Conservation (phyloP, 2,888 invertebrate species). For the Eupithecia subfuscata region DNA sequence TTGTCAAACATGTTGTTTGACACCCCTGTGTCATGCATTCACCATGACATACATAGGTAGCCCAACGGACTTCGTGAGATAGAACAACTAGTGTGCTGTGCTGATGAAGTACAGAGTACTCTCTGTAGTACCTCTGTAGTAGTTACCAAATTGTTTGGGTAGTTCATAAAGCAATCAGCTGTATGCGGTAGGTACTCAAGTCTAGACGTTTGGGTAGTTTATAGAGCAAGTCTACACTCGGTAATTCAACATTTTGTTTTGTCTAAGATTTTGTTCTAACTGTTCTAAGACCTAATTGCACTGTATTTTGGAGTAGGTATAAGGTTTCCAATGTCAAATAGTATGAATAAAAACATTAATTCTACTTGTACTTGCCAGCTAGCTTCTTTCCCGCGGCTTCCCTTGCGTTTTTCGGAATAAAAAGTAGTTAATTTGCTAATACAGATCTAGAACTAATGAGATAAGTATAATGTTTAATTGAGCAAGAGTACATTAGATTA, state of each 20-base stretch:
- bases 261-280: slow-evolving; percentile 44
- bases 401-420: not conserved
- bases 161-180: not conserved
- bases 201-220: not conserved
- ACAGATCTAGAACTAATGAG: too few species aligned
- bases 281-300: slow-evolving; percentile 6
- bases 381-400: not conserved
- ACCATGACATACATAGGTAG: too few species aligned
- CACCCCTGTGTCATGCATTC: too few species aligned
- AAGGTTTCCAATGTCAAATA: slow-evolving; percentile 19
- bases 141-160: too few species aligned
- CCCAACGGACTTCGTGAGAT: too few species aligned
- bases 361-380: not conserved
- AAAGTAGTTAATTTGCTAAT: too few species aligned
- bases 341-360: not conserved
- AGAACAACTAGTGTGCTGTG: too few species aligned
- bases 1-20: too few species aligned
- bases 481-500: too few species aligned
- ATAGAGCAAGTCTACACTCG: slow-evolving; percentile 1
- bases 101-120: too few species aligned
- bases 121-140: too few species aligned
- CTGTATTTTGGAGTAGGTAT: slow-evolving; percentile 12
- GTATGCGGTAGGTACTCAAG: not conserved
- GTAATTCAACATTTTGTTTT: slow-evolving; percentile 45
- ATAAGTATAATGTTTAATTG: too few species aligned